Conservation (phyloP, 2,888 invertebrate genomes). For the Drosophila ezoana region DNA sequence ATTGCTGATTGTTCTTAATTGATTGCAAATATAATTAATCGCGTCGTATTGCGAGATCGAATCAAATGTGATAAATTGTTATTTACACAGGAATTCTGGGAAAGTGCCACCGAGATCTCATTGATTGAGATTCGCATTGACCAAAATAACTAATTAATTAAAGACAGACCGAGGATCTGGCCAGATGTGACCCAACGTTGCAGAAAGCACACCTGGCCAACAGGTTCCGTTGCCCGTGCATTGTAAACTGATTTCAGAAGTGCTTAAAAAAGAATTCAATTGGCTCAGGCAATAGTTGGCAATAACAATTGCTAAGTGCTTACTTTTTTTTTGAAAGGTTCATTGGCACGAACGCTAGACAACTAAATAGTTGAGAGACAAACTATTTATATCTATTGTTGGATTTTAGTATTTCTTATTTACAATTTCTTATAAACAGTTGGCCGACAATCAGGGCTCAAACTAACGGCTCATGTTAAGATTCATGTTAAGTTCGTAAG, state of each 20-base stretch:
- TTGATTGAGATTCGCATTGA: slow-evolving; percentile 11
- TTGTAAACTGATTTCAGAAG: slow-evolving; percentile 11
- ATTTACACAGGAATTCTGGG: slow-evolving; percentile 28
- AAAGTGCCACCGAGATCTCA: slow-evolving; percentile 42
- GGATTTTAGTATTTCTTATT: neutral
- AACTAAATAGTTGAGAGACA: neutral
- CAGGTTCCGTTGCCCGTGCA: slow-evolving; percentile 3
- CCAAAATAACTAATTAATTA: slow-evolving; percentile 31
- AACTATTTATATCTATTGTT: slow-evolving; percentile 1
- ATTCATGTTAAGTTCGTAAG: no score
- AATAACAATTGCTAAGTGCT: slow-evolving; percentile 1
- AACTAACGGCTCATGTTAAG: no score
- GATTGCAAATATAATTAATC: slow-evolving; percentile 7
- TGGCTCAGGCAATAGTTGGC: slow-evolving; percentile 26
- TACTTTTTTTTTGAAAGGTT: slow-evolving; percentile 21
- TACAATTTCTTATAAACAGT: no score
- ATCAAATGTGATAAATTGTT: slow-evolving; percentile 23
- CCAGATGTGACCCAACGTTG: slow-evolving; percentile 22
- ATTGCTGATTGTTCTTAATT: no score
- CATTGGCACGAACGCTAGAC: slow-evolving; percentile 34
- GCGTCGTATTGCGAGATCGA: slow-evolving; percentile 8
- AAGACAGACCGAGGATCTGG: slow-evolving; percentile 20
- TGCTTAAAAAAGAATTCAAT: slow-evolving; percentile 18
- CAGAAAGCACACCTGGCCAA: slow-evolving; percentile 30
- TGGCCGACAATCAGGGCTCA: no score